Conservation (phyloP, 2,797 vertebrate species). For the Euphonia xanthogaster region DNA sequence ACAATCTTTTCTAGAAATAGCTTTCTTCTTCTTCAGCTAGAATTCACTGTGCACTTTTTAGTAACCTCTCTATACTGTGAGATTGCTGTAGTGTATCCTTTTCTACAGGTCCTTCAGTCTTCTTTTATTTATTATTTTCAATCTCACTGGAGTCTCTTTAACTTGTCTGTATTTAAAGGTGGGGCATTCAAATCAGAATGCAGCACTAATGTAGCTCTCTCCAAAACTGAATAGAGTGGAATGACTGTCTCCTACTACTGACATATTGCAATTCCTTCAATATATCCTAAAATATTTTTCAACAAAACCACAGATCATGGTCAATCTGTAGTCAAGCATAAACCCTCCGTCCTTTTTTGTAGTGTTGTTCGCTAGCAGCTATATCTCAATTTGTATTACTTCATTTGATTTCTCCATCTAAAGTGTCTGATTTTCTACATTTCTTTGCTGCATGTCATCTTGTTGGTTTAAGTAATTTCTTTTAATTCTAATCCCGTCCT, state of each 20-base stretch:
- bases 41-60: neutral
- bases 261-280: neutral
- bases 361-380: neutral
- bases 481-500: neutral
- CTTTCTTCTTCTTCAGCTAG: neutral
- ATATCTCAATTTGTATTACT: neutral
- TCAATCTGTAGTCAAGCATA: neutral
- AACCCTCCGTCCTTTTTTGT: neutral
- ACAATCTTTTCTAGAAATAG: neutral
- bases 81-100: neutral
- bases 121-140: neutral
- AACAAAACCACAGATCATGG: neutral
- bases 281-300: neutral
- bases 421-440: neutral
- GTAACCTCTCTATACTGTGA: neutral
- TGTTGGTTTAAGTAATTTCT: neutral
- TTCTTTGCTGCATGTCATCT: neutral
- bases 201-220: neutral
- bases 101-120: neutral
- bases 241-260: neutral
- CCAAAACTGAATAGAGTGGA: neutral
- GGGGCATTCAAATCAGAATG: neutral
- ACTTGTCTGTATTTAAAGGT: neutral
- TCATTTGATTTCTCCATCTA: neutral
- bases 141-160: neutral